These are phyloP conservation scores for Hydrozoanthus tunicans DNA, from an alignment of 64 coral and sea anemone species.

Conservation along the genomic window DNA sequence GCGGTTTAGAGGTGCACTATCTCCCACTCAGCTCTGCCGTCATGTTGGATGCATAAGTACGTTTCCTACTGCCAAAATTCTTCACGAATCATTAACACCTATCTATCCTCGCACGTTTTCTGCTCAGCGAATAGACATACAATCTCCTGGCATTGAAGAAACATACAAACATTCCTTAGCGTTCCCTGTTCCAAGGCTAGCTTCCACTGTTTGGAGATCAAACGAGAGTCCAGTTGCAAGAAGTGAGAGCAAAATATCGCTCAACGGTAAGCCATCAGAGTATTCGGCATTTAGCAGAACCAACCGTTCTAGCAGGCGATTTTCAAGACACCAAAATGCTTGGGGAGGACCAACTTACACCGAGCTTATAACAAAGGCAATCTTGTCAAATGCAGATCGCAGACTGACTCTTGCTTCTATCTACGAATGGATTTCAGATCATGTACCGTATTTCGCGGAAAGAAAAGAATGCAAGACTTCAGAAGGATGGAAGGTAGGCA, in stretches of 20 bases:
- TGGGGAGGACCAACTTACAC: constrained; percentile 47
- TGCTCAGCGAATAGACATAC: constrained; percentile 19
- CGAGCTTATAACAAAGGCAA: constrained; percentile 48
- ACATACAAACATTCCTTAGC: background rate
- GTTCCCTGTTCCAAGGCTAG: constrained; percentile 2
- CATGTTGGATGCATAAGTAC: background rate
- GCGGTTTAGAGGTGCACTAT: constrained; percentile 9
- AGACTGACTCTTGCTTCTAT: constrained; percentile 51
- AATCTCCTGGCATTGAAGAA: background rate
- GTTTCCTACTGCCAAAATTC: background rate
- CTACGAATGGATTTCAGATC: constrained; percentile 45
- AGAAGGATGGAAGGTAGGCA: constrained; percentile 34
- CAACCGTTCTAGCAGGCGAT: background rate
- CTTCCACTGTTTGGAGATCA: constrained; percentile 6
- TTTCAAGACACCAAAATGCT: constrained; percentile 40
- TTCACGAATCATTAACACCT: background rate
- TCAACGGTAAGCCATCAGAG: background rate
- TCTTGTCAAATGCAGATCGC: constrained; percentile 21
- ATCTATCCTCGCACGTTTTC: constrained; percentile 25
- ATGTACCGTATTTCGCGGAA: constrained; percentile 44
- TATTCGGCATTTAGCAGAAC: constrained; percentile 20
- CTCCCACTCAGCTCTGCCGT: background rate
- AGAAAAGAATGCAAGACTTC: constrained; percentile 50
- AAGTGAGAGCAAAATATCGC: background rate
- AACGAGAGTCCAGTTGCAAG: background rate